A percentile compares a stretch with the other conserved stretches of the same genome.
phyloP scores from a whole-genome alignment of 2,113 vertebrate genomes.

The Speoplatyrhinus poulsoni region DNA sequence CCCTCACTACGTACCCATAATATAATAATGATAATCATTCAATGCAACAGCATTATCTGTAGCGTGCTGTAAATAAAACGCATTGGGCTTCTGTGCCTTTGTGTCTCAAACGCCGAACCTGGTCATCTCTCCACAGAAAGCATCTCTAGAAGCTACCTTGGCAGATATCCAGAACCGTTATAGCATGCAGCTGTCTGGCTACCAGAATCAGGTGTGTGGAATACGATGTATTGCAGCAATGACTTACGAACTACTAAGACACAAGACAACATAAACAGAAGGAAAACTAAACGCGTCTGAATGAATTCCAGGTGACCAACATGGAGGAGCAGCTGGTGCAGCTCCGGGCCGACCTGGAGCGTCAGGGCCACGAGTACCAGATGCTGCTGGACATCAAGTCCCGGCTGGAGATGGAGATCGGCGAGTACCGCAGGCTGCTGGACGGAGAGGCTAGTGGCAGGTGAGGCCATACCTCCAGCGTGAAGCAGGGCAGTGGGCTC shows the following conservation, averaged over 20 bases:
- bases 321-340: slow-evolving; percentile 76
- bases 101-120: not conserved
- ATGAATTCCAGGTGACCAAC: slow-evolving; percentile 26
- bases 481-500: not conserved
- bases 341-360: slow-evolving; percentile 75
- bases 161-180: slow-evolving; percentile 75
- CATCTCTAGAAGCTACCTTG: slow-evolving; percentile 77
- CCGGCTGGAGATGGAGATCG: slow-evolving; percentile 84
- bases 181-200: slow-evolving; percentile 65
- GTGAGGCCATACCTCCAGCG: slow-evolving; percentile 15
- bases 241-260: not conserved
- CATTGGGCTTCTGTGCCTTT: too few relatives aligned
- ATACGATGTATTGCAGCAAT: not conserved
- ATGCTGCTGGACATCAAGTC: slow-evolving; percentile 82
- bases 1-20: not conserved
- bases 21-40: not conserved
- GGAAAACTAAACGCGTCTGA: not conserved
- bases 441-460: slow-evolving; percentile 43
- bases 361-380: slow-evolving; percentile 81
- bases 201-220: slow-evolving; percentile 68
- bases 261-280: not conserved
- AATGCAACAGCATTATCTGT: not conserved
- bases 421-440: slow-evolving; percentile 79
- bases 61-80: not conserved
- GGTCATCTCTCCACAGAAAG: slow-evolving; percentile 71